A percentile compares a stretch with the other conserved stretches of the same genome.
Conservation (phyloP, 2,113 vertebrate genomes). For the Hoplias malabaricus region DNA sequence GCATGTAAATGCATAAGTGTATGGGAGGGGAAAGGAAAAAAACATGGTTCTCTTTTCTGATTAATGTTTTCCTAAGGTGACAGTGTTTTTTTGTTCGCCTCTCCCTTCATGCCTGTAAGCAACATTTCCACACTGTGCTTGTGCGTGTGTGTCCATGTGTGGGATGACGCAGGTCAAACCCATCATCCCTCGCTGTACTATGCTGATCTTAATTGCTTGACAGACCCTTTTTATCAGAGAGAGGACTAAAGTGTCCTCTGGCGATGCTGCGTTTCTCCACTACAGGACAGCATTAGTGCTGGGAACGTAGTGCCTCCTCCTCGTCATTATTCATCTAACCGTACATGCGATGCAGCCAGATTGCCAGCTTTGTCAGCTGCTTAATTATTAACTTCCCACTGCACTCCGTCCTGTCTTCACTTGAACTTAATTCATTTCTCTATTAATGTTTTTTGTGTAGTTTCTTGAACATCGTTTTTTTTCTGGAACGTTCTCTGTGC, state of each 20-base stretch:
- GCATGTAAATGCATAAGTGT: too few species aligned
- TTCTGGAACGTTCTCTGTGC: not conserved
- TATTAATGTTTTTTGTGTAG: not conserved
- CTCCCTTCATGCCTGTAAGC: not conserved
- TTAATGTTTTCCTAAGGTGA: too few species aligned
- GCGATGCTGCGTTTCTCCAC: slow-evolving; percentile 1
- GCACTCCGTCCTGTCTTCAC: not conserved
- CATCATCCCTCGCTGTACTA: not conserved
- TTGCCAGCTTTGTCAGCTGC: not conserved
- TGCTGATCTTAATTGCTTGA: slow-evolving; percentile 42
- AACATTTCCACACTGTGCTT: not conserved
- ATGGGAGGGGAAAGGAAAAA: too few species aligned
- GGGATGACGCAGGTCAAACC: not conserved
- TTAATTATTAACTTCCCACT: slow-evolving; percentile 62
- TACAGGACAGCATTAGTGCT: not conserved
- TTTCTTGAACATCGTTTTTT: not conserved
- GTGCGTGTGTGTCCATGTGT: not conserved
- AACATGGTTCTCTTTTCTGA: too few species aligned
- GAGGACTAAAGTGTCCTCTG: slow-evolving; percentile 21
- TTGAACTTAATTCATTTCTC: not conserved
- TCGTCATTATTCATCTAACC: slow-evolving; percentile 57
- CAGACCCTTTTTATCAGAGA: slow-evolving; percentile 52
- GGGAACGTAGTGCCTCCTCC: slow-evolving; percentile 41
- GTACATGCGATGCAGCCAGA: slow-evolving; percentile 1
- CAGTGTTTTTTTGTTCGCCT: too few species aligned